phyloP scores from a whole-genome alignment of 2,113 vertebrate species.

The Mobula hypostoma region DNA sequence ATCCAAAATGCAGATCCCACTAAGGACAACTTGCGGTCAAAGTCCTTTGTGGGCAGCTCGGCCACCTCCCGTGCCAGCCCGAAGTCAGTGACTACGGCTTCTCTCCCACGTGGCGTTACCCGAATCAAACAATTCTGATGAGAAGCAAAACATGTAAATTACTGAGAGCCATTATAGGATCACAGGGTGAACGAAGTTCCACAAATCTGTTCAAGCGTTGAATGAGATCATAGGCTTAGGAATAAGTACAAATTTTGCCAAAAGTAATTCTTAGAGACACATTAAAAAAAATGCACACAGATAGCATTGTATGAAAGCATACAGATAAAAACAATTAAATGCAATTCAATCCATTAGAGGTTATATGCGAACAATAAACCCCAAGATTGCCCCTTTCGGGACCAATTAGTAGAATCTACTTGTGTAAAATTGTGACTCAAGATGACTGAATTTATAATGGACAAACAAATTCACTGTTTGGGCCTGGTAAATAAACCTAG shows the following conservation, averaged over 20 bases:
- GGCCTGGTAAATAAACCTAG: no score
- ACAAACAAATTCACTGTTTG: background rate
- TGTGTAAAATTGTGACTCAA: background rate
- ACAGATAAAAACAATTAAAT: background rate
- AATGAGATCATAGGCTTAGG: background rate
- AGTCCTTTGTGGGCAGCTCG: constrained; percentile 63
- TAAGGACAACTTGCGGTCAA: constrained; percentile 68
- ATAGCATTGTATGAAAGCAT: background rate
- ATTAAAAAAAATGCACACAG: background rate
- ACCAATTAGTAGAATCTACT: background rate
- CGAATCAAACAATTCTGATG: constrained; percentile 76
- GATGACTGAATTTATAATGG: background rate
- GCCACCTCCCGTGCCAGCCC: constrained; percentile 76
- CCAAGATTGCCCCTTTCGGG: background rate
- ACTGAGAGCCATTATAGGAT: no score
- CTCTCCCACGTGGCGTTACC: constrained; percentile 58
- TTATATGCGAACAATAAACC: background rate
- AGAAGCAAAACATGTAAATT: background rate
- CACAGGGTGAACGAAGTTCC: no score
- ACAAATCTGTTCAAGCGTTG: no score
- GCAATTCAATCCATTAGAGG: background rate
- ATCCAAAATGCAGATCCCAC: constrained; percentile 86
- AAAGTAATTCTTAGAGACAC: background rate
- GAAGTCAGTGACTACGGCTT: constrained; percentile 74
- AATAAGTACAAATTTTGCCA: background rate